Percentiles rank a stretch among this genome's conserved stretches.
Conservation (phyloP, 1,140 invertebrate species). For the Mizuhopecten yessoensis region DNA sequence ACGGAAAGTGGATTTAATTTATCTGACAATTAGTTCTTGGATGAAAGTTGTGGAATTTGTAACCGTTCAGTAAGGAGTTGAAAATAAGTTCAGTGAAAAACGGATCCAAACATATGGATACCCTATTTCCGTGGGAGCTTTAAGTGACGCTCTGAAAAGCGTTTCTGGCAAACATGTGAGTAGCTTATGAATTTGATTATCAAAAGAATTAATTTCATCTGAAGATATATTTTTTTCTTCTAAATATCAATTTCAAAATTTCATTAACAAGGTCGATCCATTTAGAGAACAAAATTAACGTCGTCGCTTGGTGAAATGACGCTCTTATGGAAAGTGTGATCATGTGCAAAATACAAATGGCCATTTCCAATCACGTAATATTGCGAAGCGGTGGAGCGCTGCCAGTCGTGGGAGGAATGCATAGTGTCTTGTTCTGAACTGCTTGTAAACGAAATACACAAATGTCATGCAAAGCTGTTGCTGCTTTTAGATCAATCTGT, state of each 20-base stretch:
- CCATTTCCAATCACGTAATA: not conserved
- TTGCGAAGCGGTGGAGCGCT: not conserved
- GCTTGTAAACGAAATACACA: not conserved
- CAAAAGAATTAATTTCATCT: not conserved
- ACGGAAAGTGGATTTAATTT: not conserved
- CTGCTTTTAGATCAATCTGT: not conserved
- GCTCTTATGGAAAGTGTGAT: not conserved
- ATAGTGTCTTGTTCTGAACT: not conserved
- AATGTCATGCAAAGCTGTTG: not conserved
- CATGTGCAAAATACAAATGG: not conserved
- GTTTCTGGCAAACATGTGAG: no score
- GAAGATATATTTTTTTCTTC: not conserved
- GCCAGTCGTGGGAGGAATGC: not conserved
- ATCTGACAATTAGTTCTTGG: no score
- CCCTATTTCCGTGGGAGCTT: not conserved
- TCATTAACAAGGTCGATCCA: not conserved
- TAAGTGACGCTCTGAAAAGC: no score
- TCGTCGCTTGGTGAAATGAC: not conserved
- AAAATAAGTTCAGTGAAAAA: not conserved
- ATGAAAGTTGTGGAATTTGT: not conserved
- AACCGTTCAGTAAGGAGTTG: not conserved
- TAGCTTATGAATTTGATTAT: not conserved
- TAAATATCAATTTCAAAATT: not conserved
- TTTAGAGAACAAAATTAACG: not conserved
- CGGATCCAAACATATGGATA: not conserved